Conservation (phyloP, 2,888 invertebrate species). For the Tetragonisca angustula region DNA sequence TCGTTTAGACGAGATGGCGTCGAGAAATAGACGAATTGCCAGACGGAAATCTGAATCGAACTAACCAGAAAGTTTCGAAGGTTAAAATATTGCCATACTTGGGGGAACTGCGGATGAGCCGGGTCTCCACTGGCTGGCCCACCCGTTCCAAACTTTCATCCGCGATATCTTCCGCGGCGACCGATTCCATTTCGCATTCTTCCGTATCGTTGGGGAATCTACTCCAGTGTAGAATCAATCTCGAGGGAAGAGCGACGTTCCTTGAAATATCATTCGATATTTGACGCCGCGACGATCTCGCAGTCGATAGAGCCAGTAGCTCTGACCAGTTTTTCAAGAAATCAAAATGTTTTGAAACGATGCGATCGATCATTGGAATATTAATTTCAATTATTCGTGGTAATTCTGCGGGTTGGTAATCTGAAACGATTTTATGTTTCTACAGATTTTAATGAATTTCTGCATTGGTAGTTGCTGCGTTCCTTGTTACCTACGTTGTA, state of each 20-base stretch:
- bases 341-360: not conserved
- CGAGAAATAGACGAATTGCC: constrained; percentile 57
- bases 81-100: constrained; percentile 58
- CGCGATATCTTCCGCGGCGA: constrained; percentile 30
- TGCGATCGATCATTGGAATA: too few species aligned
- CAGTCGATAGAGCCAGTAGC: not conserved
- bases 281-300: not conserved
- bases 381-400: too few species aligned
- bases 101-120: constrained; percentile 26
- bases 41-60: constrained; percentile 51
- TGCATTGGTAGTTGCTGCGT: too few species aligned
- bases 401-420: too few species aligned
- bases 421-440: too few species aligned
- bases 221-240: not conserved
- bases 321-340: not conserved
- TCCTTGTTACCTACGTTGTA: too few species aligned
- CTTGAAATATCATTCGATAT: not conserved
- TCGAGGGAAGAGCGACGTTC: not conserved
- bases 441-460: too few species aligned
- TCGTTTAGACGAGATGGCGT: constrained; percentile 55
- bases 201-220: constrained; percentile 20
- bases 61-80: constrained; percentile 45
- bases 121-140: not conserved
- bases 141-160: constrained; percentile 39
- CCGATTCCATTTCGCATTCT: not conserved